These are phyloP conservation scores for Acronicta alni DNA, from an alignment of 2,888 invertebrate genomes.

Conservation along the genomic window DNA sequence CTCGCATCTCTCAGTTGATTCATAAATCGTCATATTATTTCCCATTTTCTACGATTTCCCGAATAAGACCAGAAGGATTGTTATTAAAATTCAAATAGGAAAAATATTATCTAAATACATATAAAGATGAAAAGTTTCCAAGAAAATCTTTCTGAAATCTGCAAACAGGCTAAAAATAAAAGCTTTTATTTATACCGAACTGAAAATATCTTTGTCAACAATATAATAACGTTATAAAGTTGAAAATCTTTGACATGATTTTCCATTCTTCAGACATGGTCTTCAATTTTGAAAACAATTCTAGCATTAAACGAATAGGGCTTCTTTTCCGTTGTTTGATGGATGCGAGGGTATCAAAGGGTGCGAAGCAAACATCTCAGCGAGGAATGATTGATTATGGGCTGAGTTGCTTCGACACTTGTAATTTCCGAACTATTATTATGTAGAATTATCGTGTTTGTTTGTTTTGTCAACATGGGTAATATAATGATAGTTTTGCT, in stretches of 20 bases:
- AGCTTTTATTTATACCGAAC: not conserved
- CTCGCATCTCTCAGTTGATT: constrained; percentile 16
- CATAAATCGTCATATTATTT: constrained; percentile 22
- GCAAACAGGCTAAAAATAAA: constrained; percentile 6
- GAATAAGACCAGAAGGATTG: not conserved
- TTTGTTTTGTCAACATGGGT: constrained; percentile 52
- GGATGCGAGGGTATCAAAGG: constrained; percentile 18
- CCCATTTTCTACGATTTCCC: constrained; percentile 7
- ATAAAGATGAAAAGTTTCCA: not conserved
- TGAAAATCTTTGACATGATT: constrained; percentile 50
- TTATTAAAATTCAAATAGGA: not conserved
- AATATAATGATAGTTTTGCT: constrained; percentile 32
- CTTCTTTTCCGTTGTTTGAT: constrained; percentile 36
- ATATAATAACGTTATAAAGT: constrained; percentile 43
- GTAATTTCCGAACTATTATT: constrained; percentile 65
- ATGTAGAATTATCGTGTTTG: constrained; percentile 59
- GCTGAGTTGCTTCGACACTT: constrained; percentile 60
- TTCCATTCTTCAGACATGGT: constrained; percentile 9
- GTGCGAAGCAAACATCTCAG: constrained; percentile 48
- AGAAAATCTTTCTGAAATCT: not conserved
- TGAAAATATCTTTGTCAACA: constrained; percentile 33
- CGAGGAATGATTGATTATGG: constrained; percentile 62
- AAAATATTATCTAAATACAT: not conserved
- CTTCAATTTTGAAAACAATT: constrained; percentile 7
- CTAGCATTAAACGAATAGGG: constrained; percentile 11